Evolutionary conservation across 2,888 invertebrate genomes (phyloP), one percentile per base, ranked within the genome.

Genomic region (Andrena bicolor): DNA sequence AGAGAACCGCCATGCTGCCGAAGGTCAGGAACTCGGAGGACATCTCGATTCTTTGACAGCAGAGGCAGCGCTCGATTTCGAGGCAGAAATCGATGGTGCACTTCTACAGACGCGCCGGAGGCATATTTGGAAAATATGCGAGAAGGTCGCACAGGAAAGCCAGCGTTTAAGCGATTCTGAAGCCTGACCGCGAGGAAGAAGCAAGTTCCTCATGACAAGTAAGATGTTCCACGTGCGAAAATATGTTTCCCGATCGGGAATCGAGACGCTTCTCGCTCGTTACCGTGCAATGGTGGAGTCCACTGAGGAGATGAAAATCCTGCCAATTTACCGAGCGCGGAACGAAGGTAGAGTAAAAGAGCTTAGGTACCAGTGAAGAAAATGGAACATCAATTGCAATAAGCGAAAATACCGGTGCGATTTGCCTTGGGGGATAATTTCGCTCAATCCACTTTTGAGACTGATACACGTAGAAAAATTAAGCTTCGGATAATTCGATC

Each of bases 1-100:
- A 90, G 23, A 76, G 80, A 66, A 61, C 51, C 32, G 65, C 70
- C 5, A 88, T 85, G 78, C 28, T 86, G 49, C 32, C 66, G 16
- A 79, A 83, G 28, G 64, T 49, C 2, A 81, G 80, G 13, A 77
- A 88, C 6, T 70, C 74, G 0, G 86, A 89, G 10, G 82, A 90
- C 30, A 82, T 87, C 26, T 90, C 90, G 53, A 79, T 90, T 64
- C 87, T 91, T 64, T 91, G 90, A 90, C 80, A 56, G 8, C 58
- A 51, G 3, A 16, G 26, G 0, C 61, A 7, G 7, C 66, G 41
- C 0, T 53, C 20, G 56, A 82, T 86, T 78, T 76, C 49, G 20
- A 66, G 79, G n/a, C 76, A 80, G 63, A 82, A 79, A 78, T 86
- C 84, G 60, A 63, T 72, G 78, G 65, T 73, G 49, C 63, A 72